These are phyloP conservation scores for Thaumetopoea pityocampa DNA, from an alignment of 1,140 invertebrate genomes.

Conservation along the genomic window DNA sequence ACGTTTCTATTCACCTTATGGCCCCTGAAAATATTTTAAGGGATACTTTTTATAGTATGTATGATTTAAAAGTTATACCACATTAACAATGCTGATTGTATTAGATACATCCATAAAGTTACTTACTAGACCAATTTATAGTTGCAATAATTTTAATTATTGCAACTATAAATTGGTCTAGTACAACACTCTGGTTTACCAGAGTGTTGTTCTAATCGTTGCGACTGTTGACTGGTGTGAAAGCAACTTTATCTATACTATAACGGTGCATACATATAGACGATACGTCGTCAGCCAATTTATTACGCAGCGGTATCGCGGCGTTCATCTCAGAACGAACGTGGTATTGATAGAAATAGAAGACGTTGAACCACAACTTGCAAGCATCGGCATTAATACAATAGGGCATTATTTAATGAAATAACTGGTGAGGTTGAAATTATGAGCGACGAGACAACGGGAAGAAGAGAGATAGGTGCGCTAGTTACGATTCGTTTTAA, in stretches of 20 bases:
- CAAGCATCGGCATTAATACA: slow-evolving; percentile 23
- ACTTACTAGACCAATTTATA: background rate
- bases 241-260: slow-evolving; percentile 27
- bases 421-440: slow-evolving; percentile 8
- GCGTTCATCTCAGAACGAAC: slow-evolving; percentile 26
- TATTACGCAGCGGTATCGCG: slow-evolving; percentile 31
- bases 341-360: slow-evolving; percentile 16
- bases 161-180: slow-evolving; percentile 1
- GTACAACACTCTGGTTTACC: background rate
- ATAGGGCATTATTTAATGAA: slow-evolving; percentile 17
- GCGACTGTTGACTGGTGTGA: slow-evolving; percentile 12
- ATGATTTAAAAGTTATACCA: too few relatives aligned
- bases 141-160: too few relatives aligned
- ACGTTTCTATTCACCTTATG: too few relatives aligned
- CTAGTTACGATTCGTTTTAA: too few relatives aligned
- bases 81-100: too few relatives aligned
- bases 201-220: slow-evolving; percentile 12
- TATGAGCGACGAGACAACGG: slow-evolving; percentile 6
- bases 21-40: too few relatives aligned
- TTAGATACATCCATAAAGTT: too few relatives aligned
- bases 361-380: too few relatives aligned
- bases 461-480: too few relatives aligned
- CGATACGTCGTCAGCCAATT: slow-evolving; percentile 29
- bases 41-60: too few relatives aligned
- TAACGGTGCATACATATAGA: slow-evolving; percentile 31